phyloP scores from a whole-genome alignment of 2,113 vertebrate species.

The Apaloderma vittatum region DNA sequence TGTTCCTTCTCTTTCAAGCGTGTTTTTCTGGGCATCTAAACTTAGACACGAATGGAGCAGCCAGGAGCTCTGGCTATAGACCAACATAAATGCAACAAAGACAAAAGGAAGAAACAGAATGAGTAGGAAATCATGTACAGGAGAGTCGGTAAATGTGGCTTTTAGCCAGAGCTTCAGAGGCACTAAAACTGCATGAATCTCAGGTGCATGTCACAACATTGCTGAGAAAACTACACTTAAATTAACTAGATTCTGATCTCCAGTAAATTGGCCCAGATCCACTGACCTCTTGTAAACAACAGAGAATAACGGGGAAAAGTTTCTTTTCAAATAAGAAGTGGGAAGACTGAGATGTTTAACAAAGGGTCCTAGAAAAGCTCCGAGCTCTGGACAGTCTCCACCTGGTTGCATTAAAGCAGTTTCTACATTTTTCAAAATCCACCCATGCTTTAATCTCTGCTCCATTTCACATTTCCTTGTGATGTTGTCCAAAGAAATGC shows the following conservation, averaged over 20 bases:
- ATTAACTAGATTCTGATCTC: neutral
- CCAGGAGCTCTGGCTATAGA: neutral
- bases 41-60: neutral
- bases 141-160: neutral
- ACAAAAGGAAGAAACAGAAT: neutral
- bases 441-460: constrained; percentile 15
- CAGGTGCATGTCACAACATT: neutral
- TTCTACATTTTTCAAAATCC: constrained; percentile 46
- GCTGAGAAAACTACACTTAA: neutral
- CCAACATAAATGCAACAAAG: neutral
- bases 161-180: neutral
- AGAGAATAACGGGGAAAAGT: neutral
- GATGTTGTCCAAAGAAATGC: constrained; percentile 46
- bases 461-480: constrained; percentile 47
- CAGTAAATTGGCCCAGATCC: neutral
- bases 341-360: constrained; percentile 53
- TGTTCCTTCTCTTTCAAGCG: neutral
- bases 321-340: neutral
- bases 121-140: neutral
- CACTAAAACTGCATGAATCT: neutral
- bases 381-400: constrained; percentile 45
- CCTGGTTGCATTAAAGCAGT: constrained; percentile 30
- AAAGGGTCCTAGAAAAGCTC: constrained; percentile 25
- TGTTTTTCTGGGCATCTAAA: neutral
- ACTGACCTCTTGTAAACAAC: neutral